Evolutionary conservation across 2,888 invertebrate species (phyloP), one percentile per base, ranked within the genome.

Genomic region (Trisateles emortualis): DNA sequence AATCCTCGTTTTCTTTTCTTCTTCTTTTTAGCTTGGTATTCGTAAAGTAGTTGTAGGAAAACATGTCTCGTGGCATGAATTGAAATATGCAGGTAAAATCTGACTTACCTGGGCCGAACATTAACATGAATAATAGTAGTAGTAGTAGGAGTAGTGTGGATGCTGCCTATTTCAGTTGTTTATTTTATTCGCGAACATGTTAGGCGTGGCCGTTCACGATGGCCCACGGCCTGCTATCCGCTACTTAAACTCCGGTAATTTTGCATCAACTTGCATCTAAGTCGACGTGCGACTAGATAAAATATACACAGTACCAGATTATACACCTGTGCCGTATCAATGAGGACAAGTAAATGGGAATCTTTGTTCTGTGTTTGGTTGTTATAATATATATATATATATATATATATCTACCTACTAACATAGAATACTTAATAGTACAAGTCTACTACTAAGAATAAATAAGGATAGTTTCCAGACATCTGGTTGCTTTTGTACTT

Each of bases 151-250:
- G 14, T 22, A 35, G 60, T 64, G 54, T 68, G 61, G 40, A 42
- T 24, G 26, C 10, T 14, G 43, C 72, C 65, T 68, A 50, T 43
- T 33, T 29, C 52, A 53, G 64, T 75, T 77, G 76, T 75, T 78
- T 76, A 78, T 78, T 76, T 72, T 72, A 72, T 67, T 59, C 68
- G 57, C 55, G 47, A 45, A 60, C 48, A 56, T 45, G 47, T 38
- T 60, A 74, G 90, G 89, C 87, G 90, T 79, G 87, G 83, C 66
- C 55, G 59, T 69, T 83, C 90, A 90, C 88, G 89, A 87, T 72
- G 64, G 75, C 80, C 79, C 60, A 60, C 63, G 72, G 78, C 72
- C 68, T 73, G 73, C 77, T 80, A 78, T 83, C 78, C 59, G 73
- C 84, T 83, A 84, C 68, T 60, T 69, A 72, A 60, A 59, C 54